Percentiles rank a stretch among this genome's conserved stretches.
Evolutionary conservation across 35 echinoderm and acorn worm genomes (phyloP).

Genomic region (Chiridota heheva): DNA sequence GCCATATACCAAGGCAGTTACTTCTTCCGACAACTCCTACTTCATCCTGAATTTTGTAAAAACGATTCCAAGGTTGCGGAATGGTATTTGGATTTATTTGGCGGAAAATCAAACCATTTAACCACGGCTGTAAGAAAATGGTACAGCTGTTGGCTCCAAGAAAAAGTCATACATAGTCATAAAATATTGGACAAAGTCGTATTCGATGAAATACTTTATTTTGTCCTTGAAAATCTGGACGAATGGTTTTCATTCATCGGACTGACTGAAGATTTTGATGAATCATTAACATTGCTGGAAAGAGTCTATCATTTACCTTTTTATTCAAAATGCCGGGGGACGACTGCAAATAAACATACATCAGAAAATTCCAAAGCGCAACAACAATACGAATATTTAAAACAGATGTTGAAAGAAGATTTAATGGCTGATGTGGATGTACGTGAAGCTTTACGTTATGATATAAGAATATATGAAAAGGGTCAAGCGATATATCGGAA

Average conservation of each 20-base stretch:
- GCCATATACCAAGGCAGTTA: constrained; percentile 91
- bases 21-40: constrained; percentile 81
- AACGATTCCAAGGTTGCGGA: not conserved
- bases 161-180: constrained; percentile 62
- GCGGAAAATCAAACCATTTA: not conserved
- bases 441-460: constrained; percentile 34
- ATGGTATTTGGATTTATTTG: not conserved
- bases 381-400: not conserved
- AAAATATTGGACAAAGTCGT: constrained; percentile 34
- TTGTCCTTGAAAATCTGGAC: constrained; percentile 72
- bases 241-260: constrained; percentile 85
- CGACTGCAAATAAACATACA: constrained; percentile 49
- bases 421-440: constrained; percentile 48
- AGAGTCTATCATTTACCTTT: constrained; percentile 70
- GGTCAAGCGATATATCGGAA: constrained; percentile 65
- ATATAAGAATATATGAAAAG: constrained; percentile 56
- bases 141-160: constrained; percentile 85
- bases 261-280: constrained; percentile 73
- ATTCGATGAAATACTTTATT: constrained; percentile 58
- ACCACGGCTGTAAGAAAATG: no score
- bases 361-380: not conserved
- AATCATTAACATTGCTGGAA: constrained; percentile 65
- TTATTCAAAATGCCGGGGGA: constrained; percentile 47
- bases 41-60: constrained; percentile 68
- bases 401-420: constrained; percentile 13